Percentiles rank a stretch among this genome's conserved stretches.
Conservation (phyloP, 92 coral and sea anemone species). For the Phenganax subtilis region DNA sequence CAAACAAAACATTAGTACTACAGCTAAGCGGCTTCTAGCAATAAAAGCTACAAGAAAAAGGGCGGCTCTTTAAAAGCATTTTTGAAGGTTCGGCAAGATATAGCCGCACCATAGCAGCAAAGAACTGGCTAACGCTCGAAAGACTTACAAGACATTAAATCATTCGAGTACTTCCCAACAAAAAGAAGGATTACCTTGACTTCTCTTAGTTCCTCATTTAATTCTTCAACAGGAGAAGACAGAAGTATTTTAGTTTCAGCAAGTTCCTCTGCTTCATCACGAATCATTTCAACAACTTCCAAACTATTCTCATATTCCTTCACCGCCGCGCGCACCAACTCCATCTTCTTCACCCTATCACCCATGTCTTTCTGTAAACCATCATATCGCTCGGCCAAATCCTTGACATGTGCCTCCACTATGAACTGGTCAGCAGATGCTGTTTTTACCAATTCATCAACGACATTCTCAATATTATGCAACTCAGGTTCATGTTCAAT, state of each 20-base stretch:
- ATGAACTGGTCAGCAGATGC: conserved; percentile 75
- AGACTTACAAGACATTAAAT: neutral
- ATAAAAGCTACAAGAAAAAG: neutral
- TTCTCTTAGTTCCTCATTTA: conserved; percentile 28
- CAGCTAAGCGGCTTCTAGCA: neutral
- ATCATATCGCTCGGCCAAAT: conserved; percentile 75
- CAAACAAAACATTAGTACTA: neutral
- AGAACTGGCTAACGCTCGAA: neutral
- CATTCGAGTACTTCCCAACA: neutral
- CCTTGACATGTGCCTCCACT: conserved; percentile 75
- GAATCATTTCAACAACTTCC: conserved; percentile 83
- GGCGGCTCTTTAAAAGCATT: neutral
- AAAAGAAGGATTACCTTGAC: neutral
- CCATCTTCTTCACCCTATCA: conserved; percentile 58
- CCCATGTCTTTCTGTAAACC: conserved; percentile 49
- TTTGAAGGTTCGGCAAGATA: neutral
- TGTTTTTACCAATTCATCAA: conserved; percentile 55
- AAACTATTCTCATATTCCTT: conserved; percentile 84
- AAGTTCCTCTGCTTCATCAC: conserved; percentile 47
- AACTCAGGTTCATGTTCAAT: conserved; percentile 62
- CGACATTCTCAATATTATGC: conserved; percentile 52
- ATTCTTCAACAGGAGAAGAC: conserved; percentile 48
- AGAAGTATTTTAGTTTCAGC: conserved; percentile 79
- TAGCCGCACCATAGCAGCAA: too few species aligned
- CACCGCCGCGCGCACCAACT: conserved; percentile 65